A percentile compares a stretch with the other conserved stretches of the same genome.
phyloP scores from a whole-genome alignment of 2,113 vertebrate species.

The Petroica traversi region DNA sequence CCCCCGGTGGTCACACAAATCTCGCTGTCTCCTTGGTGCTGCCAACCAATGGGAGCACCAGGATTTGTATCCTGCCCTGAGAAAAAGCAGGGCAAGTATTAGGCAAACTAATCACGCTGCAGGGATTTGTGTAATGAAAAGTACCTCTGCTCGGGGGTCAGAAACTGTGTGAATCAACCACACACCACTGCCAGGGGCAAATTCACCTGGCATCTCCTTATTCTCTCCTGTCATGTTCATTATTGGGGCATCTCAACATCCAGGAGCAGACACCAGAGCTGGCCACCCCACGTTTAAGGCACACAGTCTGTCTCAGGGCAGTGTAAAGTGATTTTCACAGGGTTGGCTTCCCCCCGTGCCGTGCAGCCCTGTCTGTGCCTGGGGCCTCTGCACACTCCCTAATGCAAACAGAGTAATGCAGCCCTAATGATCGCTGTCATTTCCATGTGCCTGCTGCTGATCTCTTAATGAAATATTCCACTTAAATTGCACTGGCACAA shows the following conservation, averaged over 20 bases:
- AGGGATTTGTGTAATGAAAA: slow-evolving; percentile 33
- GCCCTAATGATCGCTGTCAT: background rate
- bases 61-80: slow-evolving; percentile 13
- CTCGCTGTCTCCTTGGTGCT: background rate
- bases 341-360: background rate
- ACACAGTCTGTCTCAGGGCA: background rate
- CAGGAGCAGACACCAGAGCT: background rate
- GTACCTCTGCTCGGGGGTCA: background rate
- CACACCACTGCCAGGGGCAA: background rate
- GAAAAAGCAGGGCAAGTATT: slow-evolving; percentile 48
- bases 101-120: slow-evolving; percentile 27
- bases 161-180: background rate
- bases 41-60: slow-evolving; percentile 13
- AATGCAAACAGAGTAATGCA: background rate
- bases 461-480: slow-evolving; percentile 4
- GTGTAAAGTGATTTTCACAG: background rate
- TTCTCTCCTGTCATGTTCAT: background rate
- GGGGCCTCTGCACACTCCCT: background rate
- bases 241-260: accelerated
- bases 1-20: background rate
- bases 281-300: background rate
- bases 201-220: background rate
- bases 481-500: background rate
- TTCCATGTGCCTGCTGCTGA: background rate
- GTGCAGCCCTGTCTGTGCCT: background rate